phyloP scores from a whole-genome alignment of 2,797 vertebrate genomes.

The Tapirus indicus region DNA sequence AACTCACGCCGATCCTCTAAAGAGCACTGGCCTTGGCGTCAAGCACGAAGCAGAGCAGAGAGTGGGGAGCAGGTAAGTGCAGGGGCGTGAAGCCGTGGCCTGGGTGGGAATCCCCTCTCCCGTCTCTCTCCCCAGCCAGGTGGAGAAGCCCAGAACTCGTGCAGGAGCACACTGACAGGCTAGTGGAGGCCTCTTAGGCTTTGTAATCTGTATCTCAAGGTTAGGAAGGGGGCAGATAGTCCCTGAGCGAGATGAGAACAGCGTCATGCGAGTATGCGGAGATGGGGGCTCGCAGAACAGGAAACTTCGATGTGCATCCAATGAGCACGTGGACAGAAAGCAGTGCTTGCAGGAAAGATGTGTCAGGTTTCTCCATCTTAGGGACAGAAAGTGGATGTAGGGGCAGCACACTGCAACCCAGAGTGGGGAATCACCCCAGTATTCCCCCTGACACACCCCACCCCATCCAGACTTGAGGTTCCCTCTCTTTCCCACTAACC shows the following conservation, averaged over 20 bases:
- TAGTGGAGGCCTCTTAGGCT: not conserved
- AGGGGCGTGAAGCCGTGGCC: fast-evolving
- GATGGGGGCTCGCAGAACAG: fast-evolving
- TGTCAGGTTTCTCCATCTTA: not conserved
- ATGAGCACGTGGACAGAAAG: not conserved
- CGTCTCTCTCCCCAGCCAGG: not conserved
- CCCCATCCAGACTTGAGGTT: not conserved
- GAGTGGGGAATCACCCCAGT: no score
- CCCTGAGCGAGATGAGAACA: not conserved
- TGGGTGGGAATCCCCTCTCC: not conserved
- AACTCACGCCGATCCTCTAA: fast-evolving
- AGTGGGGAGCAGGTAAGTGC: not conserved
- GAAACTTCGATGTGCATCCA: no score
- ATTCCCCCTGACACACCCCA: not conserved
- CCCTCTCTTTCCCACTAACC: not conserved
- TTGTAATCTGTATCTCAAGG: not conserved
- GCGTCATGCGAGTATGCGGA: fast-evolving
- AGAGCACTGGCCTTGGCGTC: not conserved
- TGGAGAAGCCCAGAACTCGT: not conserved
- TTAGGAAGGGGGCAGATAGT: not conserved
- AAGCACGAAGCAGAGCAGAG: not conserved
- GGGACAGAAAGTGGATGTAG: not conserved
- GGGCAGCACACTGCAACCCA: not conserved
- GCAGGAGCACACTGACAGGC: not conserved
- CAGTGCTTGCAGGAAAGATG: not conserved